phyloP scores from a whole-genome alignment of 2,113 vertebrate species.

The zebrafish (Danio rerio) region DNA sequence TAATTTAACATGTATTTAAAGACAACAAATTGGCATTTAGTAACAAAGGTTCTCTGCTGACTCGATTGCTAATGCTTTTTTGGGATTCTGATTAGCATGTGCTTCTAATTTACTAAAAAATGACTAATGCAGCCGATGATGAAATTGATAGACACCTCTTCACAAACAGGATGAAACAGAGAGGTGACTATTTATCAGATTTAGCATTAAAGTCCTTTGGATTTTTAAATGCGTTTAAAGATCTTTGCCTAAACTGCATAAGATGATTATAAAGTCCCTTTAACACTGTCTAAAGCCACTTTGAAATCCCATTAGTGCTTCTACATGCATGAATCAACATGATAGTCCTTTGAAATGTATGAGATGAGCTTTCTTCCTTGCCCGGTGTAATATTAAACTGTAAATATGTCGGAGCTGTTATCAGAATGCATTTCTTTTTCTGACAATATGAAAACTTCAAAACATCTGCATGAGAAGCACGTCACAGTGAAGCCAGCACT shows the following conservation, averaged over 20 bases:
- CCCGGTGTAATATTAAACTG: slow-evolving; percentile 59
- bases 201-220: slow-evolving; percentile 45
- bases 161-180: slow-evolving; percentile 19
- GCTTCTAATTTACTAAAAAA: too few relatives aligned
- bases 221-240: slow-evolving; percentile 77
- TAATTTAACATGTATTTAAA: background rate
- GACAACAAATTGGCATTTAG: slow-evolving; percentile 6
- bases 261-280: slow-evolving; percentile 81
- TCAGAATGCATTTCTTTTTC: slow-evolving; percentile 51
- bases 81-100: too few relatives aligned
- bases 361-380: slow-evolving; percentile 69
- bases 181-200: slow-evolving; percentile 36
- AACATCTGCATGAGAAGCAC: slow-evolving; percentile 29
- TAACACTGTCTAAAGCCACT: slow-evolving; percentile 75
- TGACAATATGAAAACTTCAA: slow-evolving; percentile 17
- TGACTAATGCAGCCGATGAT: background rate
- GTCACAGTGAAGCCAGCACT: background rate
- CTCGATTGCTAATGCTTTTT: background rate
- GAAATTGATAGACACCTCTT: background rate
- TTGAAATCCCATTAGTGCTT: slow-evolving; percentile 68
- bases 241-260: slow-evolving; percentile 72
- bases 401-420: slow-evolving; percentile 57
- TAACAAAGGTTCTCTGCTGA: background rate
- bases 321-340: slow-evolving; percentile 76
- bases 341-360: slow-evolving; percentile 70